These are phyloP conservation scores for Ptilonorhynchus violaceus DNA, from an alignment of 2,113 vertebrate genomes.

Conservation along the genomic window DNA sequence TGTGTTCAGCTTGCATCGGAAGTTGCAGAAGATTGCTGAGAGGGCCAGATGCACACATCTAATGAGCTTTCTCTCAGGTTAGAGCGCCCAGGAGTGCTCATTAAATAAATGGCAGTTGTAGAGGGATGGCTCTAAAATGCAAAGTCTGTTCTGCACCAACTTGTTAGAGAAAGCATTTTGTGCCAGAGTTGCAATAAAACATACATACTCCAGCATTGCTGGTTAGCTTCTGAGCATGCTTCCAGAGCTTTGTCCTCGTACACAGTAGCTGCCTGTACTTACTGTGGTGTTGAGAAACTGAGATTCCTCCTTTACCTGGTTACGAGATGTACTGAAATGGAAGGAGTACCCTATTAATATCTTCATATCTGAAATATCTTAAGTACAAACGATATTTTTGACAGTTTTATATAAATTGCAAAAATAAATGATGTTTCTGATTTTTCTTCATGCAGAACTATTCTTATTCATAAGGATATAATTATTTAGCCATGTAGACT, in stretches of 20 bases:
- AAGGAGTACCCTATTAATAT: not conserved
- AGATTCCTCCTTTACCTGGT: not conserved
- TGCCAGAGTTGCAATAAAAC: not conserved
- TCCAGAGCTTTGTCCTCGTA: not conserved
- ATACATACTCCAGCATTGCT: not conserved
- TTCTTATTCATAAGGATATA: not conserved
- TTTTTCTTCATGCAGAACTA: not conserved
- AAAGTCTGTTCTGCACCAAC: not conserved
- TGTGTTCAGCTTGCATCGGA: constrained; percentile 43
- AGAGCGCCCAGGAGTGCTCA: constrained; percentile 73
- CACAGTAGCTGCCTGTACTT: not conserved
- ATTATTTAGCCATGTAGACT: not conserved
- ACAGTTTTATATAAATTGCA: not conserved
- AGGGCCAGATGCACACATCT: constrained; percentile 67
- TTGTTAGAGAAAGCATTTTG: constrained; percentile 32
- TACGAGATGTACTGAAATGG: not conserved
- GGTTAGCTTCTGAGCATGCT: not conserved
- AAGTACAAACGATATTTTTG: not conserved
- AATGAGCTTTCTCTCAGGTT: constrained; percentile 71
- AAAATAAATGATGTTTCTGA: not conserved
- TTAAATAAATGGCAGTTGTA: constrained; percentile 68
- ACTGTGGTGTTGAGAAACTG: not conserved
- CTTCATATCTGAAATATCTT: not conserved
- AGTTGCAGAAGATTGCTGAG: constrained; percentile 69
- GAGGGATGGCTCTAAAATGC: constrained; percentile 46